Percentiles rank a stretch among this genome's conserved stretches.
These are phyloP conservation scores for Bombus superbus DNA, from an alignment of 1,140 invertebrate genomes.

Conservation along the genomic window DNA sequence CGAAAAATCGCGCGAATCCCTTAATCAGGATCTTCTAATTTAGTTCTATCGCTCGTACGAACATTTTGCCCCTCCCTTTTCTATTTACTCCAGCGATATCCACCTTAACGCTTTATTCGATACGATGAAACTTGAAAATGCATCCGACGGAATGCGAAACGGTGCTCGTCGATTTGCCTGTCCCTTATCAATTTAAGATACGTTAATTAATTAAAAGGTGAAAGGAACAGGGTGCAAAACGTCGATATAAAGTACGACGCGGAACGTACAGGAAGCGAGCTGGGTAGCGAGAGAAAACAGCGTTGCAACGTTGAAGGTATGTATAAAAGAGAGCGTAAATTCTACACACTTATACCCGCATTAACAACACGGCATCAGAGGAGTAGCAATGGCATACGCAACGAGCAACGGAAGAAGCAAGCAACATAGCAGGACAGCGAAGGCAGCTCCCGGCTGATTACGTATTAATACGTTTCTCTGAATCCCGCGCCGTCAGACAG, in stretches of 20 bases:
- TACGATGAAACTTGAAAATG: background rate
- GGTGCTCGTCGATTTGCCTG: background rate
- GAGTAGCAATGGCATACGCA: constrained; percentile 60
- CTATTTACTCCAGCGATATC: no score
- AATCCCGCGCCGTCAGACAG: constrained; percentile 66
- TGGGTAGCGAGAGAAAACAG: background rate
- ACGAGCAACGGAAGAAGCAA: constrained; percentile 62
- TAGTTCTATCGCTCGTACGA: no score
- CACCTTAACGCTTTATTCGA: background rate
- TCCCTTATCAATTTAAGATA: background rate
- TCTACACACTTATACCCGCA: constrained; percentile 53
- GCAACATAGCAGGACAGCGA: constrained; percentile 51
- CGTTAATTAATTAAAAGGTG: constrained; percentile 30
- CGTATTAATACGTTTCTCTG: constrained; percentile 73
- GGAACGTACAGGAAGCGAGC: background rate
- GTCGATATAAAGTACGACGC: constrained; percentile 28
- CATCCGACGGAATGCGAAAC: no score
- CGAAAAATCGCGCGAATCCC: no score
- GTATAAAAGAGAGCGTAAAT: background rate
- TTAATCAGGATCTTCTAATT: no score
- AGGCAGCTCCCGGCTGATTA: constrained; percentile 68
- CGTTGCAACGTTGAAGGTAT: background rate
- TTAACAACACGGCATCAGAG: constrained; percentile 56
- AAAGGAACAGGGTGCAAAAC: background rate
- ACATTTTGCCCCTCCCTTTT: no score